These are phyloP conservation scores for Coelopa pilipes DNA, from an alignment of 2,888 invertebrate genomes.

Conservation along the genomic window DNA sequence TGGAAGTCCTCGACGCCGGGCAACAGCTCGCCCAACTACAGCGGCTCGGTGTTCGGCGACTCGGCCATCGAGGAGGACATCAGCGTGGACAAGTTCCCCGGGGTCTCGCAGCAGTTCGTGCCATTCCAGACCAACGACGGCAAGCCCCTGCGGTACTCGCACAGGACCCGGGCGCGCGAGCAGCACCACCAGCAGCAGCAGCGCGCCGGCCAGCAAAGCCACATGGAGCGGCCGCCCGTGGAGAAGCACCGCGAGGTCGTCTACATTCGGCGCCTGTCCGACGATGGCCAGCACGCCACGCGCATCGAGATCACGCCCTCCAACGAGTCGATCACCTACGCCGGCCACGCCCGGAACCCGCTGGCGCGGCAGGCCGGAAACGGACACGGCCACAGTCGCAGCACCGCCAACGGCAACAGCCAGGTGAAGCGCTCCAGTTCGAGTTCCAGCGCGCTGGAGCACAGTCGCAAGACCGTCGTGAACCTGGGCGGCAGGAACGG, in stretches of 20 bases:
- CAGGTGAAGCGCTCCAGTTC: conserved; percentile 55
- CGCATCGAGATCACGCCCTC: conserved; percentile 66
- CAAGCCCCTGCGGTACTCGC: conserved; percentile 58
- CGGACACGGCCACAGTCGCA: conserved; percentile 31
- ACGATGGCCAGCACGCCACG: conserved; percentile 61
- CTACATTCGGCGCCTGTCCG: conserved; percentile 62
- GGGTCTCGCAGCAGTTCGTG: conserved; percentile 61
- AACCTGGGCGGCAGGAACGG: conserved; percentile 47
- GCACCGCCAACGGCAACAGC: conserved; percentile 42
- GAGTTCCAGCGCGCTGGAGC: conserved; percentile 47
- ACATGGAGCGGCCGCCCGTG: conserved; percentile 42
- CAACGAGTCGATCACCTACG: conserved; percentile 63
- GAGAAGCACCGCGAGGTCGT: conserved; percentile 64
- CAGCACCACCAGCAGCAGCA: conserved; percentile 39
- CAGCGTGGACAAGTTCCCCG: conserved; percentile 66
- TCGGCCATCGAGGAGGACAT: conserved; percentile 67
- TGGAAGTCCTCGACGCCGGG: conserved; percentile 66
- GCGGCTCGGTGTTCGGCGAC: conserved; percentile 67
- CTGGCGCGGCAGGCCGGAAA: conserved; percentile 43
- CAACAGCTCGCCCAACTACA: conserved; percentile 66
- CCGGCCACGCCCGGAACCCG: conserved; percentile 50
- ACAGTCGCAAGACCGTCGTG: conserved; percentile 48
- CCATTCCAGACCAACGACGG: conserved; percentile 59
- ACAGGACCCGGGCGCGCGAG: conserved; percentile 51
- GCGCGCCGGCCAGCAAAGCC: conserved; percentile 36